Conservation (phyloP, 2,113 vertebrate genomes). For the Tragelaphus scriptus region DNA sequence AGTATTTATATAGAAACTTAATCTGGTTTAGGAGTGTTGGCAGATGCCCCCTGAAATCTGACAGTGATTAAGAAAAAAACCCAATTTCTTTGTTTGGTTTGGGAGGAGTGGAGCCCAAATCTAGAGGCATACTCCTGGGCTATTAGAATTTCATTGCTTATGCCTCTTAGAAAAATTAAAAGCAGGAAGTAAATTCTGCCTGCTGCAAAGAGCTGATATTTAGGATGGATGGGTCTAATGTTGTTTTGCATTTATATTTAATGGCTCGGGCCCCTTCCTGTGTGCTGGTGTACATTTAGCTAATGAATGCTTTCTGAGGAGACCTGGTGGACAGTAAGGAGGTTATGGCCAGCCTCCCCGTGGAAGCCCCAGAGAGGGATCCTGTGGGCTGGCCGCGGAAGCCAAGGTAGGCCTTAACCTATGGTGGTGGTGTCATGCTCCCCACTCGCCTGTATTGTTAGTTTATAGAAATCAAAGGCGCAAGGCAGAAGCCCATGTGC, state of each 20-base stretch:
- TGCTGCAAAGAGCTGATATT: slow-evolving; percentile 47
- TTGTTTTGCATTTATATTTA: slow-evolving; percentile 62
- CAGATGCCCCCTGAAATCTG: slow-evolving; percentile 73
- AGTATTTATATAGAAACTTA: slow-evolving; percentile 57
- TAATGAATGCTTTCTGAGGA: slow-evolving; percentile 30
- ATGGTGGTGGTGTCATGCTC: neutral
- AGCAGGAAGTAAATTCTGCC: neutral
- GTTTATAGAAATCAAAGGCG: slow-evolving; percentile 28
- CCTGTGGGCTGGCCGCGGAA: fast-evolving
- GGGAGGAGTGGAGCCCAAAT: slow-evolving; percentile 42
- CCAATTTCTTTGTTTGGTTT: slow-evolving; percentile 31
- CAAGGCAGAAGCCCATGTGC: neutral
- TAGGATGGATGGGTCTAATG: slow-evolving; percentile 50
- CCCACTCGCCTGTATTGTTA: neutral
- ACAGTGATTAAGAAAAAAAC: slow-evolving; percentile 49
- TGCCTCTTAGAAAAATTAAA: slow-evolving; percentile 17
- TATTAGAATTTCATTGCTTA: slow-evolving; percentile 18
- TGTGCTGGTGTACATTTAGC: slow-evolving; percentile 48
- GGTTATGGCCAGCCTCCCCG: neutral
- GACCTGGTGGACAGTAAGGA: neutral
- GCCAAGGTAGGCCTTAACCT: neutral
- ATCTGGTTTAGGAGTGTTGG: slow-evolving; percentile 66
- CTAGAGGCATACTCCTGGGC: slow-evolving; percentile 24
- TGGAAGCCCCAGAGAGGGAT: neutral
- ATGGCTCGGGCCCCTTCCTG: slow-evolving; percentile 21